phyloP scores from a whole-genome alignment of 2,113 vertebrate species.

The Acanthochromis polyacanthus region DNA sequence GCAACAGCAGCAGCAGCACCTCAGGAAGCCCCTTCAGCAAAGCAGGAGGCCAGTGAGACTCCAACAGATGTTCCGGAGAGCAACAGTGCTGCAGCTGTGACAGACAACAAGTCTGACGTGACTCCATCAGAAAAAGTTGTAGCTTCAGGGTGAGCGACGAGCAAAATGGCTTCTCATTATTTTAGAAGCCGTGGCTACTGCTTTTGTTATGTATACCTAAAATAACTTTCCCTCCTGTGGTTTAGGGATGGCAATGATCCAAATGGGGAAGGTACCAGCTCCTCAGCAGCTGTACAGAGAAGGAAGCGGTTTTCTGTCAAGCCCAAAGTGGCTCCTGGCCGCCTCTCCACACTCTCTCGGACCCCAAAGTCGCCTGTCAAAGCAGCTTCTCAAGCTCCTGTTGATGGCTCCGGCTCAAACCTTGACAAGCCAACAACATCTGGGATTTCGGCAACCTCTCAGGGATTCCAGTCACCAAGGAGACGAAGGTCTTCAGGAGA shows the following conservation, averaged over 20 bases:
- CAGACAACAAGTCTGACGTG: constrained; percentile 17
- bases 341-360: constrained; percentile 63
- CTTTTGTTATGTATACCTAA: neutral
- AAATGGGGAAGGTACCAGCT: constrained; percentile 65
- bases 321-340: constrained; percentile 84
- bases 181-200: neutral
- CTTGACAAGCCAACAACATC: constrained; percentile 47
- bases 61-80: constrained; percentile 17
- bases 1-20: constrained; percentile 46
- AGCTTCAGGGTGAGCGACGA: constrained; percentile 55
- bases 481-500: constrained; percentile 64
- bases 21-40: constrained; percentile 58
- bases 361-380: constrained; percentile 73
- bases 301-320: constrained; percentile 90
- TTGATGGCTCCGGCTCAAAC: constrained; percentile 42
- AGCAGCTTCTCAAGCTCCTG: constrained; percentile 40
- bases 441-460: neutral
- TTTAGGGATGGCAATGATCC: constrained; percentile 80
- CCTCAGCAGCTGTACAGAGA: constrained; percentile 84
- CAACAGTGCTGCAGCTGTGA: constrained; percentile 4
- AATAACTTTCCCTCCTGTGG: neutral
- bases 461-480: constrained; percentile 55
- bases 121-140: constrained; percentile 27
- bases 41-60: constrained; percentile 41
- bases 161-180: neutral